Evolutionary conservation across 2,888 invertebrate genomes (phyloP).

Genomic region (Dusona sp.): DNA sequence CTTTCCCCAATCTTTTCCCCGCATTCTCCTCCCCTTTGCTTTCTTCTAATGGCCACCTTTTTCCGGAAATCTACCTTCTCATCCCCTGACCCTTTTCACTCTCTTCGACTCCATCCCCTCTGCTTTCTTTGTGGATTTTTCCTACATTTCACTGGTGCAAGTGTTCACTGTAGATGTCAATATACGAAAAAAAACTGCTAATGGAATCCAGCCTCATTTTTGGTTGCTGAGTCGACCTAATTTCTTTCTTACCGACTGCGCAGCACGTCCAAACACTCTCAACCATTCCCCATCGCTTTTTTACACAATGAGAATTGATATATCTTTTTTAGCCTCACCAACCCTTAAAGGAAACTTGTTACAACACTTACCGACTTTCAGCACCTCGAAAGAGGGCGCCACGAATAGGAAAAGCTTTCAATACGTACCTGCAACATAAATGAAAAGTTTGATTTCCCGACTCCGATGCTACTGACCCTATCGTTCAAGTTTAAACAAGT

Average conservation of each 20-base stretch:
- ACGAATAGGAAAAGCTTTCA: background rate
- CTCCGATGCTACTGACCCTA: background rate
- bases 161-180: background rate
- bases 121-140: background rate
- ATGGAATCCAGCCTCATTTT: background rate
- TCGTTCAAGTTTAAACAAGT: background rate
- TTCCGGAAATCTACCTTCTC: constrained; percentile 13
- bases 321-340: too few relatives aligned
- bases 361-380: background rate
- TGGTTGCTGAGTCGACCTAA: constrained; percentile 2
- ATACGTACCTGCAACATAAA: constrained; percentile 53
- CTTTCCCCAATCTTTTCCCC: background rate
- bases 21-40: constrained; percentile 16
- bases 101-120: background rate
- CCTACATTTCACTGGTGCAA: background rate
- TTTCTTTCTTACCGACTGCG: constrained; percentile 7
- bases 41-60: constrained; percentile 16
- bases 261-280: background rate
- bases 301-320: background rate
- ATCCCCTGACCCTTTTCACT: constrained; percentile 23
- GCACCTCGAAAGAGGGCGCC: background rate
- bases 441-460: constrained; percentile 1
- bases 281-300: background rate
- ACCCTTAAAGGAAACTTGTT: background rate
- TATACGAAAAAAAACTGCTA: background rate